Evolutionary conservation across 1,140 invertebrate species (phyloP), one percentile per base, ranked within the genome.

Genomic region (Coptotermes formosanus): DNA sequence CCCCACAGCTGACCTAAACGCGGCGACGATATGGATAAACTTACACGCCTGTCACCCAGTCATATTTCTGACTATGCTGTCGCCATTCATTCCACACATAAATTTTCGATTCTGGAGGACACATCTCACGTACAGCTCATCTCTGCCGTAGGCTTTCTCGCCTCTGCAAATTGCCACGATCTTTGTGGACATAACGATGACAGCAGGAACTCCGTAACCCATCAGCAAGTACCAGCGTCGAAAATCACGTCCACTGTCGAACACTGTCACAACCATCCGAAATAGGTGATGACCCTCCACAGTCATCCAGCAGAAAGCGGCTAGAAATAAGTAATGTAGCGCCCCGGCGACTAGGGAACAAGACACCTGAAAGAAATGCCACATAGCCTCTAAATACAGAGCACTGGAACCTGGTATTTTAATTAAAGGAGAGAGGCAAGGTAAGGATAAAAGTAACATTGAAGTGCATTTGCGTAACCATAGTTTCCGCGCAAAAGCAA

Each of bases 261-360:
- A 89, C 1, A 89, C 89, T 43, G 87, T 55, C 25, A 93, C 90
- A 12, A 93, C 88, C 87, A 89, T 87, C 59, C 88, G 90, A 88
- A 94, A 94, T 16, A 94, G 89, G 88, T 94, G 92, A 52, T 88
- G 85, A 84, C 90, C 91, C 89, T 91, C 91, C 59, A 93, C 88
- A 86, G 90, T 91, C 93, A 94, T 94, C 94, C 94, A 95, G 55
- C 91, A 89, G 89, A 95, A 95, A 0, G 93, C 89, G 25, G 91
- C 90, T 45, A 94, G 90, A 89, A 95, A 93, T 84, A 93, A 91
- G 89, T 92, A 95, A 88, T 95, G 94, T 9, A 94, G 90, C 6
- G 92, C 85, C 3, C 92, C 92, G 52, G 93, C 94, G 44, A 94
- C 91, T 12, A 93, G 89, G 8, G 91, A 90, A 88, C 94, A 95